Evolutionary conservation across 2,797 vertebrate genomes (phyloP).

Genomic region (Petrocephalus sullivani): DNA sequence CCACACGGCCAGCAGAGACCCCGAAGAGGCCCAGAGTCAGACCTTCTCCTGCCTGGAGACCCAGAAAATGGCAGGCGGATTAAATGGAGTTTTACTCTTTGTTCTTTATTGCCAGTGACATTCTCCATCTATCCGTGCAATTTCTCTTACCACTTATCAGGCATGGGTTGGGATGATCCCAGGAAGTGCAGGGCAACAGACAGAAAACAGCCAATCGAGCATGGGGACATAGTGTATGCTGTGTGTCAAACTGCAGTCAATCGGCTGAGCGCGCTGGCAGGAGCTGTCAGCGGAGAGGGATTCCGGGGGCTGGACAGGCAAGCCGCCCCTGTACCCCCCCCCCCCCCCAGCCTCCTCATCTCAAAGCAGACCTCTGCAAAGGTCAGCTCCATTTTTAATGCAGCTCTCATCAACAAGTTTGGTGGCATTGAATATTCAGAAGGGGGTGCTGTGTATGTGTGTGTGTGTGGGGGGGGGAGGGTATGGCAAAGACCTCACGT

Average conservation of each 20-base stretch:
- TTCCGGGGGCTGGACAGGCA: not conserved
- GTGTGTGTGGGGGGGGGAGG: no score
- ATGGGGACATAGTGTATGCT: not conserved
- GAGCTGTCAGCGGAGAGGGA: not conserved
- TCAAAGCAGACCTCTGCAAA: not conserved
- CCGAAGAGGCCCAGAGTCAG: not conserved
- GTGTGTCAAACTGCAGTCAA: not conserved
- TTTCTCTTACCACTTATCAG: not conserved
- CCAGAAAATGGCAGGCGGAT: not conserved
- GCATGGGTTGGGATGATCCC: not conserved
- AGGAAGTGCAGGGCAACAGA: not conserved
- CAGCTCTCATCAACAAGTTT: not conserved
- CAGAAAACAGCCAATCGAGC: conserved; percentile 1
- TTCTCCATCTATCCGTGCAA: not conserved
- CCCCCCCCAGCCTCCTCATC: not conserved
- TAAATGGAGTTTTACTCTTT: not conserved
- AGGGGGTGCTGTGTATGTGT: no score
- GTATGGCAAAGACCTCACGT: not conserved
- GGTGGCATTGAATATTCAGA: not conserved
- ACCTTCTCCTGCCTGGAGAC: not conserved
- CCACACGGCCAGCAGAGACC: not conserved
- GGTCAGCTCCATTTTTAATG: not conserved
- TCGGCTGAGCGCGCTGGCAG: not conserved
- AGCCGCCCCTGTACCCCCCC: not conserved
- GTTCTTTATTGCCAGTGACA: not conserved